Conservation (phyloP, 2,797 vertebrate genomes). For the Alca torda region DNA sequence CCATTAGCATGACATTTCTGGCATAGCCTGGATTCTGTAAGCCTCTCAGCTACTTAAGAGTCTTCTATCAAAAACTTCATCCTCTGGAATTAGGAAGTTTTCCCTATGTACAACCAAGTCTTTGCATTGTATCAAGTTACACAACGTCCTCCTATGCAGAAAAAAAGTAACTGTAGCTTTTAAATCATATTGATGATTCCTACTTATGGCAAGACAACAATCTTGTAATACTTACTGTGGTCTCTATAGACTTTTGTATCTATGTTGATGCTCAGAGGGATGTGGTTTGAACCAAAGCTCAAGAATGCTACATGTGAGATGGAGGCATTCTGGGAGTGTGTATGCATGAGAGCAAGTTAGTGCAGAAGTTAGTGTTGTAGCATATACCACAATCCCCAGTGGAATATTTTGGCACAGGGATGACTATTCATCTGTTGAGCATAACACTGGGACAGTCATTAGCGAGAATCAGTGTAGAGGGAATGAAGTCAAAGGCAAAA, state of each 20-base stretch:
- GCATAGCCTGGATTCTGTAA: neutral
- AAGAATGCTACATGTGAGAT: neutral
- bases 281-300: neutral
- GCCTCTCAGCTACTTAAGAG: neutral
- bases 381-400: neutral
- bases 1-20: neutral
- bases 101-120: neutral
- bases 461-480: neutral
- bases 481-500: slow-evolving; percentile 5
- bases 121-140: neutral
- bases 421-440: neutral
- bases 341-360: neutral
- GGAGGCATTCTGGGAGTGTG: neutral
- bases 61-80: neutral
- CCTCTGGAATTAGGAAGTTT: neutral
- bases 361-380: neutral
- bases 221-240: neutral
- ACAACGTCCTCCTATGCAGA: neutral
- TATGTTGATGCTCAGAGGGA: neutral
- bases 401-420: neutral
- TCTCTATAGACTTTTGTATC: neutral
- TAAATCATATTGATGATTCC: neutral
- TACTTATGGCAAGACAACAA: neutral
- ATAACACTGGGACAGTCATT: neutral
- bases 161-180: neutral